Conservation (phyloP, 2,113 vertebrate genomes). For the Myotis brandtii region DNA sequence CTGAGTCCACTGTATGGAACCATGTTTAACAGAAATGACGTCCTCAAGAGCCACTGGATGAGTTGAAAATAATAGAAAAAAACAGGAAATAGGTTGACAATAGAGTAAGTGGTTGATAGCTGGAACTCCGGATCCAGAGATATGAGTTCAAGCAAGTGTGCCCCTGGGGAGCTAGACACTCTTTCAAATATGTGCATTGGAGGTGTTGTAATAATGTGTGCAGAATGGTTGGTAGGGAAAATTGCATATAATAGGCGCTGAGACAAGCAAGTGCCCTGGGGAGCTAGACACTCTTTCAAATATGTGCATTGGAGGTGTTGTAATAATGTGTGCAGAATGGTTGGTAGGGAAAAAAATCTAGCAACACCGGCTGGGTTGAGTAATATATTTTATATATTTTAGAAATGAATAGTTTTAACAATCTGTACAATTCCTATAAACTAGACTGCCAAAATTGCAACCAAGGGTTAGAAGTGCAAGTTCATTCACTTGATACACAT, state of each 20-base stretch:
- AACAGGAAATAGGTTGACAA: neutral
- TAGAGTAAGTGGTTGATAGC: neutral
- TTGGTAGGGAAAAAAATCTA: neutral
- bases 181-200: neutral
- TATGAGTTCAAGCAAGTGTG: accelerated
- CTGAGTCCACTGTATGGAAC: no score
- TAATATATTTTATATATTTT: neutral
- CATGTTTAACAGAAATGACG: neutral
- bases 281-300: neutral
- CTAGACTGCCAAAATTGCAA: neutral
- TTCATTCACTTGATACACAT: no score
- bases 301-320: neutral
- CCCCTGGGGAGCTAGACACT: neutral
- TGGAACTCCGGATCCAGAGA: neutral
- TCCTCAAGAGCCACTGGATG: neutral
- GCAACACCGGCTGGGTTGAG: no score
- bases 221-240: neutral
- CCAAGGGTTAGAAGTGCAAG: neutral
- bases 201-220: neutral
- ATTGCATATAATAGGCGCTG: neutral
- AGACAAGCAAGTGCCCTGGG: neutral
- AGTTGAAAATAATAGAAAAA: neutral
- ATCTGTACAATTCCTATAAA: neutral
- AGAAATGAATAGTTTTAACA: neutral
- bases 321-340: neutral